Base-by-base conservation (phyloP, 2,797 vertebrate species). In the Diceros bicornis region DNA sequence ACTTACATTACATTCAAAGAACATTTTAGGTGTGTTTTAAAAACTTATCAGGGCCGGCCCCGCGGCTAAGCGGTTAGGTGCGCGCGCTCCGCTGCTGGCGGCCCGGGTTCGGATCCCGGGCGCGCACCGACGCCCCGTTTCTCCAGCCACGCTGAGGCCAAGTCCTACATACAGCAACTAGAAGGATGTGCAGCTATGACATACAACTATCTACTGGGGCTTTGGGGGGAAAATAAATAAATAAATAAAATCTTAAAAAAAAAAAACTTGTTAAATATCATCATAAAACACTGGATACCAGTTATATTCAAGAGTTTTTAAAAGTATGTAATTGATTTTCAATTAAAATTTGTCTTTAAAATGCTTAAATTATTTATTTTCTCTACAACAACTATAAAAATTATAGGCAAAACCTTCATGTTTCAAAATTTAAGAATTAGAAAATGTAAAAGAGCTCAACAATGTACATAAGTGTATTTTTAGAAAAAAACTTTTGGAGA, bases 321-420 rank as follows among this genome's bases (percentile, higher is more conserved):
- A 44, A 82, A 71, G 4, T 14, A 64, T 47, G 27, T 25, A 91
- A 74, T 75, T 94, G 5, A 84, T 85, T 96, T 94, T 82, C 27
- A 57, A 52, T 68, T 77, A 89, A 97, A 91, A 92, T n/a, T 62
- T 96, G 14, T 52, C 44, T 91, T 97, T 79, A 78, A 90, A 94
- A 83, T 91, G 20, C 13, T 66, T 52, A 86, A 75, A n/a, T 82
- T 16, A 85, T 62, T 92, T 93, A 16, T 84, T 75, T 69, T 91
- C 17, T 90, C 59, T 92, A 21, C 3, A 92, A 83, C 17, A 84
- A 92, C 21, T 71, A 75, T 29, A 92, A 96, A 89, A 93, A 87
- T 16, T 66, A 71, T 23, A 81, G 52, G 16, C 23, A 87, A 96
- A 95, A 83, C 2, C 4, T 55, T 79, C 5, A 55, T 84, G 12